Conservation (phyloP, 2,888 invertebrate species). For the Acanthacorydalis orientalis region DNA sequence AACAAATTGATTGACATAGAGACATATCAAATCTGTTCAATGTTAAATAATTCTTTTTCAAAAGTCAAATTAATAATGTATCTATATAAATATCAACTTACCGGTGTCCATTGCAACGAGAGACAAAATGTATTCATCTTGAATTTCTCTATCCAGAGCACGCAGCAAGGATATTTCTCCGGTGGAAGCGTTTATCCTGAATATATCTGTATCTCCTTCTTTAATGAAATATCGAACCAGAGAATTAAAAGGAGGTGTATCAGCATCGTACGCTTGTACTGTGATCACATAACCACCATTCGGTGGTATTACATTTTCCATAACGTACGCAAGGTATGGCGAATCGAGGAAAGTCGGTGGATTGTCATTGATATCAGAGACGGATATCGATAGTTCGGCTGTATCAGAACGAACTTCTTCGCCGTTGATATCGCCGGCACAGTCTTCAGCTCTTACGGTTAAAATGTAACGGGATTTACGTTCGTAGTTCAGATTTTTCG, state of each 20-base stretch:
- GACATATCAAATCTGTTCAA: too few species aligned
- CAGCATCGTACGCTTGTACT: conserved; percentile 79
- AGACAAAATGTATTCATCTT: conserved; percentile 69
- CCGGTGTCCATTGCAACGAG: conserved; percentile 90
- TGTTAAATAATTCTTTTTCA: too few species aligned
- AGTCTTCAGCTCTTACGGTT: conserved; percentile 76
- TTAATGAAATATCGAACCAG: conserved; percentile 86
- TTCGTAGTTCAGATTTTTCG: conserved; percentile 87
- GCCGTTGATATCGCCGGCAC: conserved; percentile 49
- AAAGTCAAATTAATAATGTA: too few species aligned
- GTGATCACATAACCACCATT: conserved; percentile 64
- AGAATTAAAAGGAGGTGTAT: conserved; percentile 77
- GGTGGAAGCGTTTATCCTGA: conserved; percentile 79
- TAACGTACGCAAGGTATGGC: conserved; percentile 84
- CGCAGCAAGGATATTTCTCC: conserved; percentile 76
- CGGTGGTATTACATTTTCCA: conserved; percentile 79
- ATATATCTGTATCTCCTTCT: conserved; percentile 81
- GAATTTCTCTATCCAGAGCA: conserved; percentile 69
- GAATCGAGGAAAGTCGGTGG: conserved; percentile 85
- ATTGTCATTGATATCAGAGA: conserved; percentile 88
- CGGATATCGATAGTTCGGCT: conserved; percentile 65
- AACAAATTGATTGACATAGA: too few species aligned
- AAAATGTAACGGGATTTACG: conserved; percentile 69
- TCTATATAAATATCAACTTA: too few species aligned
- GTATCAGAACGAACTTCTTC: conserved; percentile 47